These are phyloP conservation scores for Bombyx mori DNA, from an alignment of 1,140 invertebrate species.

Conservation along the genomic window DNA sequence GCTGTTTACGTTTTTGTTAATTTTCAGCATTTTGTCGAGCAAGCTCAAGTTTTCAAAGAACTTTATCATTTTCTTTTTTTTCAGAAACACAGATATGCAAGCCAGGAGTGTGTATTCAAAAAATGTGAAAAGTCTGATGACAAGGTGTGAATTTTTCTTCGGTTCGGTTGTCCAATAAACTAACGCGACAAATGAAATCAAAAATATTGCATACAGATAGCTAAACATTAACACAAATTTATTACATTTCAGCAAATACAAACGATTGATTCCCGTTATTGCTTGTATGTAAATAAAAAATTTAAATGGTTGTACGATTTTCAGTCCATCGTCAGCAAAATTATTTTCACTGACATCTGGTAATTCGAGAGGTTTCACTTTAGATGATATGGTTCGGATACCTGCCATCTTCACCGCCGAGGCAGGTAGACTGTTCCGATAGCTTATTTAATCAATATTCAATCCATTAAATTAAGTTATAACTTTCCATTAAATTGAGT, in stretches of 20 bases:
- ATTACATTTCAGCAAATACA: slow-evolving; percentile 11
- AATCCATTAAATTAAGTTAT: no score
- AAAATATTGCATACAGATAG: slow-evolving; percentile 2
- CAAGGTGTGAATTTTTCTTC: background rate
- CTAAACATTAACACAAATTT: slow-evolving; percentile 5
- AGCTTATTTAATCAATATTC: no score
- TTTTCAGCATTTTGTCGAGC: slow-evolving; percentile 29
- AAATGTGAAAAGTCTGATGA: slow-evolving; percentile 9
- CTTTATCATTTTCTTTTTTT: slow-evolving; percentile 17
- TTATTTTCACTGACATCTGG: no score
- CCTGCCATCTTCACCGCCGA: no score
- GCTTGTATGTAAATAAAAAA: no score
- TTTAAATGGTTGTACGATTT: no score
- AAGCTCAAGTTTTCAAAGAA: slow-evolving; percentile 24
- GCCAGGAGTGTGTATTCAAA: slow-evolving; percentile 24
- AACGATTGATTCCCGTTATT: slow-evolving; percentile 10
- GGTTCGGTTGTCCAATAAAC: background rate
- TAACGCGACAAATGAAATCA: background rate
- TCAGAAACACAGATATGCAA: slow-evolving; percentile 16
- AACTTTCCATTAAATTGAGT: no score
- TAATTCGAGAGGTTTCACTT: no score
- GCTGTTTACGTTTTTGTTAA: slow-evolving; percentile 16
- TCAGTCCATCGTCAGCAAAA: no score
- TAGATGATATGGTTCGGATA: no score
- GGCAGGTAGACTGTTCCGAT: no score